phyloP scores from a whole-genome alignment of 2,113 vertebrate genomes.

The Coracopsis vasa region DNA sequence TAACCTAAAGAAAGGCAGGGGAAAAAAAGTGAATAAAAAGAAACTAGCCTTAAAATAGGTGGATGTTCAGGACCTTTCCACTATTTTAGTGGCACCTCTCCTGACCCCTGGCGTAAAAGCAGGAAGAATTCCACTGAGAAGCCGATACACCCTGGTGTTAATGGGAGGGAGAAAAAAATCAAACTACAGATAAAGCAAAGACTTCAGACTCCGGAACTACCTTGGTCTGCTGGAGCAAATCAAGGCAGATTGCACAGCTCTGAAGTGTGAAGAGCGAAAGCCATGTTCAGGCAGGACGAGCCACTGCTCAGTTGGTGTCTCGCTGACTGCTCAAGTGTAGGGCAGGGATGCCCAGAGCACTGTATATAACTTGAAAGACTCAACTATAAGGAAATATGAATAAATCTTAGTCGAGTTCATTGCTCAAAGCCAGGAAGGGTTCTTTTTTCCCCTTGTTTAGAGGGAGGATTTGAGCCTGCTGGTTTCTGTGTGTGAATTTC shows the following conservation, averaged over 20 bases:
- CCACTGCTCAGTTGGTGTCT: too few relatives aligned
- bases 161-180: neutral
- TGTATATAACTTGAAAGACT: neutral
- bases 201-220: neutral
- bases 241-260: neutral
- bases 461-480: neutral
- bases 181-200: neutral
- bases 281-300: rapidly evolving
- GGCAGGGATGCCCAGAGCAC: neutral
- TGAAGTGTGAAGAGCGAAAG: neutral
- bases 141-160: neutral
- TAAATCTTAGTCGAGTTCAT: neutral
- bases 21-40: neutral
- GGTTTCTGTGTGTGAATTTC: neutral
- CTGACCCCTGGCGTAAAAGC: neutral
- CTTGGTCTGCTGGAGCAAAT: neutral
- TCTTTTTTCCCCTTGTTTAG: neutral
- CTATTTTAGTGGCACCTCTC: neutral
- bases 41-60: neutral
- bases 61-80: neutral
- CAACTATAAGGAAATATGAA: neutral
- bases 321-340: neutral
- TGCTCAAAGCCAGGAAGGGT: neutral
- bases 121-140: neutral
- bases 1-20: neutral